phyloP scores from a whole-genome alignment of 2,888 invertebrate genomes.

The Hesperia comma region DNA sequence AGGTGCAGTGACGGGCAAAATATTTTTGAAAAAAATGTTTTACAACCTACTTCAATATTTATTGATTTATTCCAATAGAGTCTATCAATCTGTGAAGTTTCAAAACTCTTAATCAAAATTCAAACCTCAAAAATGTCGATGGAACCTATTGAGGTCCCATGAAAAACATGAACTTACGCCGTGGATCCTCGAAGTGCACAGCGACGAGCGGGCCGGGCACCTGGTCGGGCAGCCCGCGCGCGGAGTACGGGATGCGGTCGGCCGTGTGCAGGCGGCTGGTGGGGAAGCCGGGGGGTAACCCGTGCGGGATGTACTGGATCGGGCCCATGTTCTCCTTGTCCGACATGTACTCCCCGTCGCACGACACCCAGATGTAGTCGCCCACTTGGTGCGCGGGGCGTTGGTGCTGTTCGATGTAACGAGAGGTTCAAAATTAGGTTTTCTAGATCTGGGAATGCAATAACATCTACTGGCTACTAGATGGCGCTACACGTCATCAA shows the following conservation, averaged over 20 bases:
- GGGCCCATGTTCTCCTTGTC: conserved; percentile 91
- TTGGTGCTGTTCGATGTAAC: conserved; percentile 51
- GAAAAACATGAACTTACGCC: conserved; percentile 58
- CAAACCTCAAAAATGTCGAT: no score
- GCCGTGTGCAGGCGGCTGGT: conserved; percentile 69
- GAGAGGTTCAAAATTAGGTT: no score
- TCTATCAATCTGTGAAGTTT: no score
- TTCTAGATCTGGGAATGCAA: no score
- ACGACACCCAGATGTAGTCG: conserved; percentile 91
- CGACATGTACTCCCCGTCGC: conserved; percentile 89
- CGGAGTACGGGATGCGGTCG: conserved; percentile 65
- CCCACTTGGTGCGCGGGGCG: conserved; percentile 69
- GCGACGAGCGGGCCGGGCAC: conserved; percentile 68
- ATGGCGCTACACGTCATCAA: not conserved
- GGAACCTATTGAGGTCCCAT: no score
- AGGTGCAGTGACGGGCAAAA: no score
- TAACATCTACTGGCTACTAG: not conserved
- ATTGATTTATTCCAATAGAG: no score
- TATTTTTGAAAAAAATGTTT: no score
- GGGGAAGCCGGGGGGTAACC: conserved; percentile 84
- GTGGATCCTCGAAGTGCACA: conserved; percentile 71
- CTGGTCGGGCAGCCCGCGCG: conserved; percentile 63
- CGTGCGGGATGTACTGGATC: conserved; percentile 87
- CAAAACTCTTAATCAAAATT: no score
- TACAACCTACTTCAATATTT: no score